These are phyloP conservation scores for Nyctalus aviator DNA, from an alignment of 2,797 vertebrate genomes.

Conservation along the genomic window DNA sequence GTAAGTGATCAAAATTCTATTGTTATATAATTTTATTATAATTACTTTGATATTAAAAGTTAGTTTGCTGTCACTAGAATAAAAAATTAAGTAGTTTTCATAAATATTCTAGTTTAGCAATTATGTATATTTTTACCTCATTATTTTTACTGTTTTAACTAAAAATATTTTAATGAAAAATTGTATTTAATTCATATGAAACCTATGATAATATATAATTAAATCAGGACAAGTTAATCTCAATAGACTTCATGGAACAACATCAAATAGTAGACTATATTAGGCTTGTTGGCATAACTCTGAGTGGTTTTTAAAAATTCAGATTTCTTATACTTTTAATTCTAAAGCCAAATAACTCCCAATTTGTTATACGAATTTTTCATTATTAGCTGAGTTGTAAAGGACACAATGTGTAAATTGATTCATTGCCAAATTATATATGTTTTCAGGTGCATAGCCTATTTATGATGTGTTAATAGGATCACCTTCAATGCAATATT, in stretches of 20 bases:
- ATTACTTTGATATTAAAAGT: background rate
- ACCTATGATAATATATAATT: background rate
- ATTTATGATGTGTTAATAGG: background rate
- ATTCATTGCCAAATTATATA: background rate
- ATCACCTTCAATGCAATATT: background rate
- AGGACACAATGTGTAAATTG: background rate
- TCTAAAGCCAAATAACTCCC: background rate
- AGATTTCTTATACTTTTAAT: background rate
- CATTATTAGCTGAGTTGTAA: background rate
- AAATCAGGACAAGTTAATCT: background rate
- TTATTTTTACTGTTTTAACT: background rate
- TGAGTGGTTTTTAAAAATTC: background rate
- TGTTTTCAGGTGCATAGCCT: background rate
- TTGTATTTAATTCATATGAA: background rate
- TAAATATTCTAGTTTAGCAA: background rate
- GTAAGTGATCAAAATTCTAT: background rate
- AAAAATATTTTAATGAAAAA: slow-evolving; percentile 7
- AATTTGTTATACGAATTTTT: background rate
- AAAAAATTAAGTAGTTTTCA: background rate
- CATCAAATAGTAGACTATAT: background rate
- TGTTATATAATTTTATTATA: background rate
- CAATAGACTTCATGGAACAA: background rate
- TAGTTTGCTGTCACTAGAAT: background rate
- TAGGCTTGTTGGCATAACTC: background rate
- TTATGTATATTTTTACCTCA: background rate